Conservation (phyloP, 2,888 invertebrate species). For the Aphodius sticticus region DNA sequence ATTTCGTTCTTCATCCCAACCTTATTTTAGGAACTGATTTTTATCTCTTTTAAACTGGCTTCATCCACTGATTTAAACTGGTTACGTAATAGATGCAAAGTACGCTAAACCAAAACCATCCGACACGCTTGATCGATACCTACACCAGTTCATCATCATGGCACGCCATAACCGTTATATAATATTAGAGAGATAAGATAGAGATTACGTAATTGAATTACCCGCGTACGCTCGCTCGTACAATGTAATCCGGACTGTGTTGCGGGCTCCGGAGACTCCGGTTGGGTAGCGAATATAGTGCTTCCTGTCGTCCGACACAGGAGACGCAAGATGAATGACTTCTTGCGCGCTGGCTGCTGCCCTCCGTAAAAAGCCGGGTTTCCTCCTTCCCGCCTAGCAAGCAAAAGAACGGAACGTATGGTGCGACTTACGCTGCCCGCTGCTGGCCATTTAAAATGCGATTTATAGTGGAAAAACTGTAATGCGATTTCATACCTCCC, state of each 20-base stretch:
- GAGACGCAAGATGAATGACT: conserved; percentile 50
- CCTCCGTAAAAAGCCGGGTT: conserved; percentile 29
- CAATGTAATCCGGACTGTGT: conserved; percentile 23
- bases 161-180: background rate
- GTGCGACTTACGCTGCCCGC: conserved; percentile 47
- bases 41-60: no score
- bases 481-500: conserved; percentile 46
- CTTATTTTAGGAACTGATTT: no score
- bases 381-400: conserved; percentile 7
- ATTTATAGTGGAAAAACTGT: conserved; percentile 50
- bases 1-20: no score
- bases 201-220: conserved; percentile 31
- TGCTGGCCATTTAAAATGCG: conserved; percentile 50
- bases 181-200: conserved; percentile 6
- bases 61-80: no score
- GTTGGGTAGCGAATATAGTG: conserved; percentile 43
- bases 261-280: background rate
- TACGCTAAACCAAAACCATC: background rate
- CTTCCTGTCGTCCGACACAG: conserved; percentile 48
- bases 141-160: background rate
- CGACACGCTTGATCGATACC: background rate
- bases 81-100: no score
- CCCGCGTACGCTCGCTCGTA: conserved; percentile 25
- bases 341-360: conserved; percentile 40
- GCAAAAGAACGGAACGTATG: conserved; percentile 8